These are phyloP conservation scores for Mya arenaria DNA, from an alignment of 1,140 invertebrate species.

Conservation along the genomic window DNA sequence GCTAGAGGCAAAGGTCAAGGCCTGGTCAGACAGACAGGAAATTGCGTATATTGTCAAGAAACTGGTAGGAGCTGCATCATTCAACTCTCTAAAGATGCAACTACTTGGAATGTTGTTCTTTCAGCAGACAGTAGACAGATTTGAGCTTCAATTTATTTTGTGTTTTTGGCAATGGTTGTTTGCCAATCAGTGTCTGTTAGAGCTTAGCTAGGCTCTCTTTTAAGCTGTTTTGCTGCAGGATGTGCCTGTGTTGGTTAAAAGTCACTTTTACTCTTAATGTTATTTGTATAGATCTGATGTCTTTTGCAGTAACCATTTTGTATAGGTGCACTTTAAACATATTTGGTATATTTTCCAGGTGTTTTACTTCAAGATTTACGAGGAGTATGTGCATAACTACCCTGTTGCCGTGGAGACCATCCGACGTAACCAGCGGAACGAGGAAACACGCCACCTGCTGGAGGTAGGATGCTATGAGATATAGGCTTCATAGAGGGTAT, in stretches of 20 bases:
- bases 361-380: slow-evolving; percentile 47
- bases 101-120: not conserved
- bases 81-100: not conserved
- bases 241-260: too few relatives aligned
- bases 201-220: too few relatives aligned
- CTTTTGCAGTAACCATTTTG: too few relatives aligned
- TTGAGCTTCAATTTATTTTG: not conserved
- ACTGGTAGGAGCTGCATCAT: slow-evolving; percentile 23
- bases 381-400: slow-evolving; percentile 55
- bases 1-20: slow-evolving; percentile 14
- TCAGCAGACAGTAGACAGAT: not conserved
- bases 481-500: not conserved
- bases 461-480: slow-evolving; percentile 36
- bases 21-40: slow-evolving; percentile 41
- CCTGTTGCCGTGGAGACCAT: slow-evolving; percentile 18
- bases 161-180: too few relatives aligned
- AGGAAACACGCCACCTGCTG: slow-evolving; percentile 21
- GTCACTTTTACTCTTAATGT: too few relatives aligned
- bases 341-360: too few relatives aligned
- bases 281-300: too few relatives aligned
- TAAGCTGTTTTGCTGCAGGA: too few relatives aligned
- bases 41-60: slow-evolving; percentile 39
- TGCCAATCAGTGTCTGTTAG: too few relatives aligned
- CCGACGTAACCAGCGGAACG: slow-evolving; percentile 22
- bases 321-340: too few relatives aligned